Base-by-base conservation (phyloP, 2,113 vertebrate genomes). In the Gallinago paraguaiae region DNA sequence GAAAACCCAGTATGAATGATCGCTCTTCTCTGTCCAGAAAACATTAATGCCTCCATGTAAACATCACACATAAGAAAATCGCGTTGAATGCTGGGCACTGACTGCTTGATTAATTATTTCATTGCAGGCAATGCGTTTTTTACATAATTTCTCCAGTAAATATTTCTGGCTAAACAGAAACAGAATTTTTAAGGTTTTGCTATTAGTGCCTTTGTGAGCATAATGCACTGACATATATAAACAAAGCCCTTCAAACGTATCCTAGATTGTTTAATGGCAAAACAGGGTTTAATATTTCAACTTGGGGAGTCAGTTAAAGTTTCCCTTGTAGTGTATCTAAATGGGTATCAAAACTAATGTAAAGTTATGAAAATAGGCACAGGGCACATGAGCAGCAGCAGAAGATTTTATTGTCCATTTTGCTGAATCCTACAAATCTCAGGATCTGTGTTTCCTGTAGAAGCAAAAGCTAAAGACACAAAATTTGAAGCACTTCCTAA, bases 21-120 rank as follows among this genome's bases (percentile, higher is more conserved):
- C 0, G 0, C 4, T 70, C n/a, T 54, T 76, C 16, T 70, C 37
- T 72, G 20, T 31, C 22, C 53, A 69, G 61, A 57, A 78, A 69
- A 69, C 6, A 28, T 3, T 3, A 76, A 82, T 23, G 31, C 33
- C 17, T 61, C 35, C 30, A 24, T 13, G 14, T 56, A 82, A 53
- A 79, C 37, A 31, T 22, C 22, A 54, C 9, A 7, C 1, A 3
- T 6, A 80, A 53, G 48, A 93, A 93, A 79, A 71, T n/a, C 63
- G 22, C 41, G 10, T 71, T 59, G 46, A 61, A 63, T 70, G 11
- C 28, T 61, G 31, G 17, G n/a, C 39, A 69, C 7, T 45, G 65
- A 56, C 39, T 76, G 72, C 33, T 61, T 72, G 48, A 53, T 79
- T 84, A 72, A 76, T 75, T 84, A 35, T 31, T 60, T 22, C 45